phyloP scores from a whole-genome alignment of 2,888 invertebrate species.

The Oeneis ivallda region DNA sequence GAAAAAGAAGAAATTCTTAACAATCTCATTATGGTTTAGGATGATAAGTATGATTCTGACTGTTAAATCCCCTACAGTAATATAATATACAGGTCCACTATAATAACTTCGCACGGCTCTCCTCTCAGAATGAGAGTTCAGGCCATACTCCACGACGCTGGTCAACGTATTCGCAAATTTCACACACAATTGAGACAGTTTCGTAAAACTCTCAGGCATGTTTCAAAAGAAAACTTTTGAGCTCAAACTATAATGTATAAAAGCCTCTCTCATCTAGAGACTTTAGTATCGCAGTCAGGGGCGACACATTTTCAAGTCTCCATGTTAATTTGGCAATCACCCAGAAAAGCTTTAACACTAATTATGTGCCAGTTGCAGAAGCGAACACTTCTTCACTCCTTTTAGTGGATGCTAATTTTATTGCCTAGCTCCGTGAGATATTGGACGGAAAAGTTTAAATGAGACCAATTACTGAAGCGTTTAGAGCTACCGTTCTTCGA shows the following conservation, averaged over 20 bases:
- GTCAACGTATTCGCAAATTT: too few relatives aligned
- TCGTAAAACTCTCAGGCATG: too few relatives aligned
- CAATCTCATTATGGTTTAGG: too few relatives aligned
- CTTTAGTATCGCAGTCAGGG: slow-evolving; percentile 2
- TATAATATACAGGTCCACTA: neutral
- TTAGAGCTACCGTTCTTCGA: slow-evolving; percentile 6
- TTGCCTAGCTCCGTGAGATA: slow-evolving; percentile 29
- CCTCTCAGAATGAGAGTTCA: too few relatives aligned
- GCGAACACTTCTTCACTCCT: slow-evolving; percentile 33
- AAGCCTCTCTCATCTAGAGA: slow-evolving; percentile 4
- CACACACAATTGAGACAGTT: too few relatives aligned
- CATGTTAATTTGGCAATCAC: slow-evolving; percentile 32
- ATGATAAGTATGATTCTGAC: too few relatives aligned
- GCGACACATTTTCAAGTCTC: slow-evolving; percentile 15
- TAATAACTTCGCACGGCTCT: too few relatives aligned
- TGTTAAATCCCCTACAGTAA: too few relatives aligned
- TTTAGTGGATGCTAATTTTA: slow-evolving; percentile 39
- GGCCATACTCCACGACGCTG: too few relatives aligned
- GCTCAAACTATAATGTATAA: neutral
- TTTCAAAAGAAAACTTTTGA: neutral
- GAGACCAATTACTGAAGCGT: slow-evolving; percentile 21
- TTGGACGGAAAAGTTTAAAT: slow-evolving; percentile 31
- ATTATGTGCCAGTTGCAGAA: slow-evolving; percentile 33
- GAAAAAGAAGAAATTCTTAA: too few relatives aligned
- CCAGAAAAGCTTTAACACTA: slow-evolving; percentile 35